Percentiles rank a stretch among this genome's conserved stretches.
phyloP scores from a whole-genome alignment of 1,140 invertebrate genomes.

The Zelostemma sp. region DNA sequence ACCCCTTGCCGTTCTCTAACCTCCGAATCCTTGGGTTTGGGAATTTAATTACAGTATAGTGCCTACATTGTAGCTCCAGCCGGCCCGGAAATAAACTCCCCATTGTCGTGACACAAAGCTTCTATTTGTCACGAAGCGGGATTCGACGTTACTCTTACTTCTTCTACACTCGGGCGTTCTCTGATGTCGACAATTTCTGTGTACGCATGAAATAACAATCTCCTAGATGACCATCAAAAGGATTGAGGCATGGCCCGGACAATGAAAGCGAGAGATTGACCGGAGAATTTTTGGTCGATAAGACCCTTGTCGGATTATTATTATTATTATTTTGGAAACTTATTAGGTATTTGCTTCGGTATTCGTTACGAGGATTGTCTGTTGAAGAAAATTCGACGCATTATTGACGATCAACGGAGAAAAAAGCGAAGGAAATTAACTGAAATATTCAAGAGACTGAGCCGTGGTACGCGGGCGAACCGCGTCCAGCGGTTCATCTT shows the following conservation, averaged over 20 bases:
- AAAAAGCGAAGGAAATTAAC: slow-evolving; percentile 37
- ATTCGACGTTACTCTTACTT: slow-evolving; percentile 44
- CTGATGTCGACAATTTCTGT: slow-evolving; percentile 32
- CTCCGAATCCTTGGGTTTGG: slow-evolving; percentile 66
- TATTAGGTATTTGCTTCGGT: no score
- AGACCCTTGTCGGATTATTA: no score
- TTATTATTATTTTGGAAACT: no score
- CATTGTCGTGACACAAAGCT: slow-evolving; percentile 69
- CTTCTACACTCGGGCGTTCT: slow-evolving; percentile 28
- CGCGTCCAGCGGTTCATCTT: slow-evolving; percentile 47
- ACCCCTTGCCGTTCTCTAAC: slow-evolving; percentile 48
- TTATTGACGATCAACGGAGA: slow-evolving; percentile 42
- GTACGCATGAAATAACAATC: slow-evolving; percentile 5
- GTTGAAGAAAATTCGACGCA: slow-evolving; percentile 27
- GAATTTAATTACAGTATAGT: slow-evolving; percentile 72
- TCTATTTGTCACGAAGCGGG: slow-evolving; percentile 65
- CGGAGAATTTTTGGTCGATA: not conserved
- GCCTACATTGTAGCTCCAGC: slow-evolving; percentile 70
- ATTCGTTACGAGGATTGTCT: no score
- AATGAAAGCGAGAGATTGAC: not conserved
- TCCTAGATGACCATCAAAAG: not conserved
- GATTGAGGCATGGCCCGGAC: not conserved
- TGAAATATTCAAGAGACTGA: slow-evolving; percentile 39
- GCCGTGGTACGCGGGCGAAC: slow-evolving; percentile 7
- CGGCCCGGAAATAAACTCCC: slow-evolving; percentile 71